Conservation (phyloP, 1,140 invertebrate genomes). For the Drosophila ironensis region DNA sequence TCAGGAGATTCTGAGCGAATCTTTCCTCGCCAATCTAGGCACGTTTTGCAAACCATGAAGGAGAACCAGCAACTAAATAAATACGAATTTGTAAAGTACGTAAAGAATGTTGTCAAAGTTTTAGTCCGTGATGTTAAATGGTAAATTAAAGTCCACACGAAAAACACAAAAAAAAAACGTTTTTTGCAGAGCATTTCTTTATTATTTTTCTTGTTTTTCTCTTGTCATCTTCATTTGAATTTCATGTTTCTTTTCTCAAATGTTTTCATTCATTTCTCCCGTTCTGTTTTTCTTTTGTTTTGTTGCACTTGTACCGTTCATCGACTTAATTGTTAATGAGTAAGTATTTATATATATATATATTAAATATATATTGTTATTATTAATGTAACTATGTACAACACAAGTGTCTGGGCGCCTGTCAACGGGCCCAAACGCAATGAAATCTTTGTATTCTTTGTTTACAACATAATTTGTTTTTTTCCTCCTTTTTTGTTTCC, state of each 20-base stretch:
- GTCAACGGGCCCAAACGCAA: slow-evolving; percentile 38
- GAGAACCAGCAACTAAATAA: too few relatives aligned
- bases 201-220: slow-evolving; percentile 70
- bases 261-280: too few relatives aligned
- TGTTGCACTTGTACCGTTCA: slow-evolving; percentile 77
- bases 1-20: too few relatives aligned
- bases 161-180: slow-evolving; percentile 1
- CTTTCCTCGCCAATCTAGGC: too few relatives aligned
- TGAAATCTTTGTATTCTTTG: slow-evolving; percentile 72
- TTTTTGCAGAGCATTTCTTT: slow-evolving; percentile 81
- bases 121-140: neutral
- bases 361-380: slow-evolving; percentile 70
- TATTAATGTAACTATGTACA: slow-evolving; percentile 78
- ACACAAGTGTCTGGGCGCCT: slow-evolving; percentile 50
- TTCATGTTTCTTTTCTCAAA: slow-evolving; percentile 37
- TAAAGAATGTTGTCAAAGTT: neutral
- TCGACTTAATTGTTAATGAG: slow-evolving; percentile 74
- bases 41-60: too few relatives aligned
- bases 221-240: slow-evolving; percentile 41
- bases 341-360: slow-evolving; percentile 65
- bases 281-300: slow-evolving; percentile 40
- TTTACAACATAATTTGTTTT: slow-evolving; percentile 68
- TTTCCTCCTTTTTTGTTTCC: neutral
- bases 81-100: neutral
- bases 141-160: neutral